Base-by-base conservation (phyloP, 1,140 invertebrate species). In the Rhagoletis pomonella region DNA sequence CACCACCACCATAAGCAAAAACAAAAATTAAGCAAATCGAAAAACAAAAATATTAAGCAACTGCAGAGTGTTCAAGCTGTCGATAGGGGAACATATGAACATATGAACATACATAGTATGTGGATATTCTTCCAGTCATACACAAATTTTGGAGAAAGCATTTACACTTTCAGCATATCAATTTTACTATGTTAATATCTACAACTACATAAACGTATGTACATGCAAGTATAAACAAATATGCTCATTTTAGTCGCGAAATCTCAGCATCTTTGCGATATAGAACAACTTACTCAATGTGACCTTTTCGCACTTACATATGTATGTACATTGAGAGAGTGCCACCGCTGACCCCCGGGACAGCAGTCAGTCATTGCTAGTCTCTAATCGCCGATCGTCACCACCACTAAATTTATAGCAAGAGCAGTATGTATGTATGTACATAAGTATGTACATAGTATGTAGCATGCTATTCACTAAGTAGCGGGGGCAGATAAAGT, bases 271-370 rank as follows among this genome's bases (percentile, higher is more conserved):
- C 29, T 67, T 67, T 29, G 64, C 64, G 64, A 67, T 67, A 81
- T 81, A 47, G 9, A 81, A 81, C 12, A 81, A 81, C 12, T 81
- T 44, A 58, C 73, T 81, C 73, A 81, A 81, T 81, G 47, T 81
- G 73, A 81, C 73, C 73, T 55, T 73, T 81, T 29, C 47, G n/a
- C 73, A 55, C 29, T 29, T 29, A 29, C 29, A 29, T 29, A 29
- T 29, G 29, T 29, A 29, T 29, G 29, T 42, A n/a, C 73, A 55
- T 7, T n/a, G 50, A 81, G 44, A 55, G 73, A 81, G 73, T n/a
- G 9, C 10, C 60, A 55, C 5, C 14, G n/a, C 3, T 14, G 29
- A 73, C 67, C 10, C 67, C 67, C 29, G 67, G 4, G 42, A 73
- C 67, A 73, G 42, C 73, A 58, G 44, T n/a, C 73, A n/a, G 47